Percentiles rank a stretch among this genome's conserved stretches.
These are phyloP conservation scores for Harpagus bidentatus DNA, from an alignment of 2,113 vertebrate species.

Conservation along the genomic window DNA sequence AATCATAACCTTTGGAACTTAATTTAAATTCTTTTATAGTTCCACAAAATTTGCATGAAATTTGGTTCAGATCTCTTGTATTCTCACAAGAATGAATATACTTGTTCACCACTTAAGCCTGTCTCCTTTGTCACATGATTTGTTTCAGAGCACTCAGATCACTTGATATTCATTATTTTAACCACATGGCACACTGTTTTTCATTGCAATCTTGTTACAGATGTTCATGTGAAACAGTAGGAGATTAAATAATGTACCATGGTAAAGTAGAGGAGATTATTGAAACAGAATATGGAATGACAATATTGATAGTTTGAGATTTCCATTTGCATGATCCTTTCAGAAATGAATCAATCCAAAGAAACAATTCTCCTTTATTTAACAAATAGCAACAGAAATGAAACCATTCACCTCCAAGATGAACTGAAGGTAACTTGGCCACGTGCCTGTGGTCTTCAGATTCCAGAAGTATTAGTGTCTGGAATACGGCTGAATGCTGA, in stretches of 20 bases:
- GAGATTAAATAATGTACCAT: background rate
- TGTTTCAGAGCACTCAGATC: background rate
- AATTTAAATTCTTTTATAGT: background rate
- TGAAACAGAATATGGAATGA: background rate
- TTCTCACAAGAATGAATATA: background rate
- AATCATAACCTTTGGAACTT: background rate
- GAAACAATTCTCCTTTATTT: background rate
- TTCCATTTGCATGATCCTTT: background rate
- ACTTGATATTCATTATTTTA: background rate
- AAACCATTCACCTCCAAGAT: slow-evolving; percentile 13
- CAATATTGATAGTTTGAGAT: background rate
- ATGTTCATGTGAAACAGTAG: background rate
- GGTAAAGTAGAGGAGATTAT: background rate
- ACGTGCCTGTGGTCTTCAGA: slow-evolving; percentile 72
- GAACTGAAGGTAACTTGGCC: slow-evolving; percentile 50
- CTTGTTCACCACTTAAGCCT: background rate
- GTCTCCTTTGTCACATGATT: background rate
- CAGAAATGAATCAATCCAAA: background rate
- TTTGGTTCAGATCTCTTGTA: background rate
- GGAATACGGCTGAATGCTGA: slow-evolving; percentile 52
- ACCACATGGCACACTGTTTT: background rate
- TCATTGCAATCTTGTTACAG: background rate
- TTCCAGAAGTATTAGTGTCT: slow-evolving; percentile 42
- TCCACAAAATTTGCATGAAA: background rate
- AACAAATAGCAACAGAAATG: background rate